Evolutionary conservation across 2,797 vertebrate species (phyloP).

Genomic region (Lagothrix lagotricha): DNA sequence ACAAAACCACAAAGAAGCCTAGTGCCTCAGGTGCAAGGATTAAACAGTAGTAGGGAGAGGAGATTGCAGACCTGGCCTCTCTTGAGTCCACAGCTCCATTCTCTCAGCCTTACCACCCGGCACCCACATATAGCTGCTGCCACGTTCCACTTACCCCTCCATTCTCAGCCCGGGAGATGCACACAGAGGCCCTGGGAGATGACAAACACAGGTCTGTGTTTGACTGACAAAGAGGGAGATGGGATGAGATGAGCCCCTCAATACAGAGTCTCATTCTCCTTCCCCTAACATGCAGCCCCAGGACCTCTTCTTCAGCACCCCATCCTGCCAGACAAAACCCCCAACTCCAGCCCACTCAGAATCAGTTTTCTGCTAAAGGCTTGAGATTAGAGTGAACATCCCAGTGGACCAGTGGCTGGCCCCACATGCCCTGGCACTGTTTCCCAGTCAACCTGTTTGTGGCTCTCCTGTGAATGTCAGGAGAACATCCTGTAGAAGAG

Average conservation of each 20-base stretch:
- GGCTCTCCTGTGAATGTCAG: background rate
- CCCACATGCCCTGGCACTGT: no score
- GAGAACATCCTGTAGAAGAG: background rate
- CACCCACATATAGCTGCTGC: background rate
- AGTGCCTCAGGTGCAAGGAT: background rate
- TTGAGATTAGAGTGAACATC: background rate
- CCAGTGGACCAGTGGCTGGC: background rate
- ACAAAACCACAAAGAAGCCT: background rate
- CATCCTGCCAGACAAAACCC: rapidly evolving
- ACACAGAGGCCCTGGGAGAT: no score
- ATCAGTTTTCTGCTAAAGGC: background rate
- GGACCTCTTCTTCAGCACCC: background rate
- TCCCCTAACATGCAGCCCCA: background rate
- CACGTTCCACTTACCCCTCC: background rate
- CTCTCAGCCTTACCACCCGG: background rate
- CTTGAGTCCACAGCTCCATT: no score
- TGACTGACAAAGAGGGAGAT: background rate
- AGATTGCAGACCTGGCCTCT: background rate
- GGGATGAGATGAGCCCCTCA: background rate
- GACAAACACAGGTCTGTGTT: background rate
- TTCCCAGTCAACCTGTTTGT: background rate
- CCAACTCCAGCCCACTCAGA: background rate
- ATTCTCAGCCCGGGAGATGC: background rate
- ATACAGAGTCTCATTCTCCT: background rate
- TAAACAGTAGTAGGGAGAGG: background rate